Evolutionary conservation across 2,113 vertebrate genomes (phyloP).

Genomic region (Myiagra hebetior): DNA sequence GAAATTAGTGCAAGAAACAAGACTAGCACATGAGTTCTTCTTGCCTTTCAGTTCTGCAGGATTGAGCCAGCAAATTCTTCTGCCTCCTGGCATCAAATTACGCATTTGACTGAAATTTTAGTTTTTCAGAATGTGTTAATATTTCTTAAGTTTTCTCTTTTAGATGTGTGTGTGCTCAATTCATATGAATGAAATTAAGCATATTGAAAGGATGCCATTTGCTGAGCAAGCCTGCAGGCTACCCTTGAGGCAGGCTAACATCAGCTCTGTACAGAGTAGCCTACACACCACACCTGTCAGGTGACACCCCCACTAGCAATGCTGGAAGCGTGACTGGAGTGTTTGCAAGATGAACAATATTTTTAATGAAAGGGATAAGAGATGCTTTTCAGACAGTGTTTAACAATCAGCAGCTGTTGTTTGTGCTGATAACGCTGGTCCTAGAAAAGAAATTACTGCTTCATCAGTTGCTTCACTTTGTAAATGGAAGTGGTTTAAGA

Average conservation of each 20-base stretch:
- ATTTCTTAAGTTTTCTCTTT: neutral
- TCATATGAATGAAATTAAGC: neutral
- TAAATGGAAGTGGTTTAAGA: neutral
- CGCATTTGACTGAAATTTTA: neutral
- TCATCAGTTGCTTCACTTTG: constrained; percentile 7
- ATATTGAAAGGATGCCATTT: neutral
- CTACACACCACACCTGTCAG: neutral
- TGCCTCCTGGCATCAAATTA: neutral
- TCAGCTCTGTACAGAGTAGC: neutral
- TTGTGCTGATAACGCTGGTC: neutral
- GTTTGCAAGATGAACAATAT: neutral
- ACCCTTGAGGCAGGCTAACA: neutral
- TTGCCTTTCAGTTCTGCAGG: neutral
- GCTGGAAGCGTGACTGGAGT: neutral
- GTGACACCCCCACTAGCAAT: neutral
- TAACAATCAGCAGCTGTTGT: constrained; percentile 15
- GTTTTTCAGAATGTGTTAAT: neutral
- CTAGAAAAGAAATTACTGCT: neutral
- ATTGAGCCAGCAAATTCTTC: neutral
- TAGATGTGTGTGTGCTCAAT: neutral
- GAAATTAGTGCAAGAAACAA: neutral
- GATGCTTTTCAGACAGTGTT: neutral
- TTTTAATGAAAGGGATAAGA: neutral
- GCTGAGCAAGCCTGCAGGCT: neutral
- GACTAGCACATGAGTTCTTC: neutral